These are phyloP conservation scores for Danio jaintianensis DNA, from an alignment of 2,797 vertebrate species.

Conservation along the genomic window DNA sequence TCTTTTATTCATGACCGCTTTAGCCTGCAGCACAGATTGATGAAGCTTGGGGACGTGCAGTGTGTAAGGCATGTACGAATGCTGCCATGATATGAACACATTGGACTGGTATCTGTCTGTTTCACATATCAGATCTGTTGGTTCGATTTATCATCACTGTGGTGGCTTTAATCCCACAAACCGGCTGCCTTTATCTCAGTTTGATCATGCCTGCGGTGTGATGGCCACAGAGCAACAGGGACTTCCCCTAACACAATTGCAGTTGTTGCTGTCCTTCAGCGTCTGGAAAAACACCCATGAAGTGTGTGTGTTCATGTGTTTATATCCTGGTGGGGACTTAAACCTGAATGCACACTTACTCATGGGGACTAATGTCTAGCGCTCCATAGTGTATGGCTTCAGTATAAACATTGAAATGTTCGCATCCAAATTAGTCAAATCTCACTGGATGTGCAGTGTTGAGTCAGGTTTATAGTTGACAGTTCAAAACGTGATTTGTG, in stretches of 20 bases:
- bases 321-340: too few relatives aligned
- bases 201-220: slow-evolving; percentile 29
- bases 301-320: not conserved
- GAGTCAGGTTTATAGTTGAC: too few relatives aligned
- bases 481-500: too few relatives aligned
- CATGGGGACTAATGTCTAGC: too few relatives aligned
- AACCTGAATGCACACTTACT: too few relatives aligned
- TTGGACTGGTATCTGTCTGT: not conserved
- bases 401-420: too few relatives aligned
- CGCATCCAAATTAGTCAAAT: too few relatives aligned
- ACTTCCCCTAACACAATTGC: slow-evolving; percentile 60
- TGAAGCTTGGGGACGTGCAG: not conserved
- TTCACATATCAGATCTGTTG: slow-evolving; percentile 9
- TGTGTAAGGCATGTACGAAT: not conserved
- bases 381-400: too few relatives aligned
- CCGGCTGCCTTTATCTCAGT: slow-evolving; percentile 31
- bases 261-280: slow-evolving; percentile 65
- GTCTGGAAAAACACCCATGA: slow-evolving; percentile 52
- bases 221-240: slow-evolving; percentile 51
- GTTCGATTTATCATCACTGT: not conserved
- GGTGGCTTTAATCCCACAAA: not conserved
- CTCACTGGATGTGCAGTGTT: too few relatives aligned
- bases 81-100: not conserved
- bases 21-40: slow-evolving; percentile 7
- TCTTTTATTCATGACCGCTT: slow-evolving; percentile 33